These are phyloP conservation scores for Mohoua ochrocephala DNA, from an alignment of 2,113 vertebrate genomes.

Conservation along the genomic window DNA sequence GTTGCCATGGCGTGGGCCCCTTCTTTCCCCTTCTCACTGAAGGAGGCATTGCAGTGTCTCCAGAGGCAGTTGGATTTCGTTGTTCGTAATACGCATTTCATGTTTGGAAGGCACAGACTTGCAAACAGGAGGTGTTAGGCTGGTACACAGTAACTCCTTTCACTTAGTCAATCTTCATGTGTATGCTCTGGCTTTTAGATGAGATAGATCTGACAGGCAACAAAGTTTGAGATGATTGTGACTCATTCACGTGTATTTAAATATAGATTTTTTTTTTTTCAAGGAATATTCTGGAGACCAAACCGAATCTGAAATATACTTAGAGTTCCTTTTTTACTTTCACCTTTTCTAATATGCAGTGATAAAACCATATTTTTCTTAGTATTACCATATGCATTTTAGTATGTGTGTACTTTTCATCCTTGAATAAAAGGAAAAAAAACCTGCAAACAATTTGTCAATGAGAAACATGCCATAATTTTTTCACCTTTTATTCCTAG, in stretches of 20 bases:
- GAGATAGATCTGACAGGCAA: neutral
- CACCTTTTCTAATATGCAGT: neutral
- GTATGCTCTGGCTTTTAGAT: neutral
- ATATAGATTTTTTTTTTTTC: neutral
- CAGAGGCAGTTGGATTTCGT: neutral
- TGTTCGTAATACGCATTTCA: neutral
- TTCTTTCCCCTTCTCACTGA: neutral
- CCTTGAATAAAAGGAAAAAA: neutral
- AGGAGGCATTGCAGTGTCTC: neutral
- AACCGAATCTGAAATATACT: neutral
- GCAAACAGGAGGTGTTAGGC: neutral
- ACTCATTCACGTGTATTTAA: neutral
- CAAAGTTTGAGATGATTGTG: neutral
- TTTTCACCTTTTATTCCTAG: constrained; percentile 65
- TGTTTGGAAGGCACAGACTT: neutral
- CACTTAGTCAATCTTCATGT: neutral
- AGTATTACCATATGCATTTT: neutral
- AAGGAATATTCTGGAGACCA: neutral
- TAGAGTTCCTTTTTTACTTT: neutral
- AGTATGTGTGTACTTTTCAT: neutral
- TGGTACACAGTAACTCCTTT: neutral
- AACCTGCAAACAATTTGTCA: neutral
- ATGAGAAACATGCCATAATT: neutral
- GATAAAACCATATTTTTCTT: neutral
- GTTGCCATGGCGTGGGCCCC: neutral